Conservation (phyloP, 2,113 vertebrate species). For the Chaetodon auriga region DNA sequence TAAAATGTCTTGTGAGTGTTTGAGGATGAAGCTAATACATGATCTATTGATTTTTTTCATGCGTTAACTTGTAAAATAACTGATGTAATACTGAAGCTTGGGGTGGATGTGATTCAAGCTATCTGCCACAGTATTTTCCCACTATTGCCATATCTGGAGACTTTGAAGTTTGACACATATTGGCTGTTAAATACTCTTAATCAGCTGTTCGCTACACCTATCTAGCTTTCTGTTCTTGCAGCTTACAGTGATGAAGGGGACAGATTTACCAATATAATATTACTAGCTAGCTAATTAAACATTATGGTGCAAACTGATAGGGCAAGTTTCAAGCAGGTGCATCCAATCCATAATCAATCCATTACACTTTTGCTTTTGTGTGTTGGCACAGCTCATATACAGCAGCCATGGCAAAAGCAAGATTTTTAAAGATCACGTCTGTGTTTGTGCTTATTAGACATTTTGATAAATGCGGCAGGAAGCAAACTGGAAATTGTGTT, state of each 20-base stretch:
- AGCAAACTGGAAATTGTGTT: constrained; percentile 42
- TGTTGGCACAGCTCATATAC: not conserved
- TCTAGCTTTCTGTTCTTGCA: not conserved
- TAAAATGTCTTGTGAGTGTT: no score
- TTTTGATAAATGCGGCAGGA: constrained; percentile 25
- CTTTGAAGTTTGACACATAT: no score
- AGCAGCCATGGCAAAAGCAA: not conserved
- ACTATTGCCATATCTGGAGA: no score
- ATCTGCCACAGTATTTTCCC: not conserved
- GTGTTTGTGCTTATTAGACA: constrained; percentile 32
- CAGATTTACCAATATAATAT: no score
- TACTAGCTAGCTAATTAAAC: no score
- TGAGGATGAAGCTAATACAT: no score
- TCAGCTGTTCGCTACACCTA: not conserved
- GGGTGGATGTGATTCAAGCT: not conserved
- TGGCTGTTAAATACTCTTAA: no score
- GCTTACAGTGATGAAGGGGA: no score
- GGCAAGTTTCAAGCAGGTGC: no score
- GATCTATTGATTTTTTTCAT: no score
- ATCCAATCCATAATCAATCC: not conserved
- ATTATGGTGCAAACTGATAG: no score
- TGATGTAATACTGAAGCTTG: not conserved
- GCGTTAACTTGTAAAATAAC: no score
- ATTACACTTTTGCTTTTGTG: not conserved
- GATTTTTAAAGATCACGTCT: constrained; percentile 19